phyloP scores from a whole-genome alignment of 2,113 vertebrate genomes.

The Perca fluviatilis region DNA sequence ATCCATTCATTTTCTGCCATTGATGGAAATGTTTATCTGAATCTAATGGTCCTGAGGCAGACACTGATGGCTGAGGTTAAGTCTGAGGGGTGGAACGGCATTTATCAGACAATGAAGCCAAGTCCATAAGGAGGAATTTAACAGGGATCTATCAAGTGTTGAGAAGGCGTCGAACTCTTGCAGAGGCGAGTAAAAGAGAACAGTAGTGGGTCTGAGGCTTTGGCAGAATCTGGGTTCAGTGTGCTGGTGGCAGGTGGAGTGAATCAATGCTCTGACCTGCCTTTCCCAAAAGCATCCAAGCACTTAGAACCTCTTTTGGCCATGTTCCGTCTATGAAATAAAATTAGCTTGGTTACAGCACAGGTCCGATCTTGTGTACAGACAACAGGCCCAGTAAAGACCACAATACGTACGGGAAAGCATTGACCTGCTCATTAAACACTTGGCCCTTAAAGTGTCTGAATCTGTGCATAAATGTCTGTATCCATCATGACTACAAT shows the following conservation, averaged over 20 bases:
- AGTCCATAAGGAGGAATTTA: slow-evolving; percentile 64
- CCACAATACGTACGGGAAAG: slow-evolving; percentile 28
- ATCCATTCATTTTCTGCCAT: slow-evolving; percentile 38
- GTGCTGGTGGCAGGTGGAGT: slow-evolving; percentile 58
- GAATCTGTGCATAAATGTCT: background rate
- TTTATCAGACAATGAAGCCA: slow-evolving; percentile 64
- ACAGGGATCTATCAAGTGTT: slow-evolving; percentile 58
- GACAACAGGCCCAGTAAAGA: slow-evolving; percentile 28
- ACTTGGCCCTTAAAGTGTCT: background rate
- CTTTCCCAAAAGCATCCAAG: slow-evolving; percentile 39
- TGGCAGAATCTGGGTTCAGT: slow-evolving; percentile 59
- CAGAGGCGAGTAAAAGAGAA: slow-evolving; percentile 62
- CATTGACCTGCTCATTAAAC: background rate
- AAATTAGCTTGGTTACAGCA: slow-evolving; percentile 28
- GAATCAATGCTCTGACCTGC: slow-evolving; percentile 50
- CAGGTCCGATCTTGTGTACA: slow-evolving; percentile 1
- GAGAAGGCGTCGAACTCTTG: slow-evolving; percentile 47
- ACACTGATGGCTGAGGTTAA: slow-evolving; percentile 31
- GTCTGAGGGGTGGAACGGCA: slow-evolving; percentile 36
- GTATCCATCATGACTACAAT: background rate
- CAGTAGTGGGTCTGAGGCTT: slow-evolving; percentile 57
- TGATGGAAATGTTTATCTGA: slow-evolving; percentile 44
- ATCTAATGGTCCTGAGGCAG: slow-evolving; percentile 42
- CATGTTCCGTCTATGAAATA: slow-evolving; percentile 22
- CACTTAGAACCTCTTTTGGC: slow-evolving; percentile 19